Evolutionary conservation across 2,888 invertebrate species (phyloP), one percentile per base, ranked within the genome.

Genomic region (Mythimna ferrago): DNA sequence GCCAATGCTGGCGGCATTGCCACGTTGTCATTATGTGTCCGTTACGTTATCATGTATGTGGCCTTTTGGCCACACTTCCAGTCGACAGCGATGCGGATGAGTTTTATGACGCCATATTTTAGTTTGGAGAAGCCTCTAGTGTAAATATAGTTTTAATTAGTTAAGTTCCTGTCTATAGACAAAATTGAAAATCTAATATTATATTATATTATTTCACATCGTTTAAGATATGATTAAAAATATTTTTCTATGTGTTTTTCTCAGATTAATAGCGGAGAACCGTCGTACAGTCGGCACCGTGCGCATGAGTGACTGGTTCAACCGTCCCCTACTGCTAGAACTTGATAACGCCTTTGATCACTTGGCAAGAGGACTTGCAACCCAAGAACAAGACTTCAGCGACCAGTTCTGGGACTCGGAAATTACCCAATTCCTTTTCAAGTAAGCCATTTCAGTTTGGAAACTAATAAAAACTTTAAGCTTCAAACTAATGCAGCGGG

Each of bases 341-440:
- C 93, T 97, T 64, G 96, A 96, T 35, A 94, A 97, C 79, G 97
- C 97, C 66, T 97, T 98, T 87, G 98, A 98, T 90, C 97, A 97
- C 77, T 95, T 98, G 70, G 96, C 97, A 1, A 95, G 98, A 93
- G 98, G 98, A 10, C 96, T 99, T 88, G 96, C 97, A 5, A 97
- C 97, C 19, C 98, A 99, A 89, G 97, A 98, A 1, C 97, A 98
- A 92, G 97, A 98, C 88, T 97, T 97, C 83, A 97, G 98, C 76
- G 99, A 99, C 92, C 97, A 97, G 81, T 98, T 96, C 93, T 98
- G 98, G 93, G 98, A 98, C 85, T 96, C 96, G 73, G 98, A 98
- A 95, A 98, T 98, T 74, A 95, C 94, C 16, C 93, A 95, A 82
- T 95, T 92, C 84, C 87, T 95, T 10, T 95, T 96, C 88, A 95